Base-by-base conservation (phyloP, 2,797 vertebrate species). In the Xiphophorus birchmanni region DNA sequence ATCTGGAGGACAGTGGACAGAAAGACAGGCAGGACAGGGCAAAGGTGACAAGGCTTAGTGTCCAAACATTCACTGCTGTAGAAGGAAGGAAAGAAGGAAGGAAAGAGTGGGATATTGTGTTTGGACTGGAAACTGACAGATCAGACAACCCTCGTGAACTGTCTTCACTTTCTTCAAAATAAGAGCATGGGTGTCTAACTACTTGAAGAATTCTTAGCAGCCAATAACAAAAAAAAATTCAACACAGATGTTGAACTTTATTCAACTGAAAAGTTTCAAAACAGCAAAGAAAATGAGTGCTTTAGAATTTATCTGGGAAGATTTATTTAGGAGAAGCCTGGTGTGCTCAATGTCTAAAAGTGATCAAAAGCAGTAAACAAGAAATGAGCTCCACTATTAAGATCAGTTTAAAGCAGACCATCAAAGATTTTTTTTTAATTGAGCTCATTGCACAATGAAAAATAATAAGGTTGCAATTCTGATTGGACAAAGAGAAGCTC, bases 1-100 rank as follows among this genome's bases (percentile, higher is more conserved):
- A 98, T 98, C 98, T 99, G 96, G 95, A 97, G 95, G 84, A 92
- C 91, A 97, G 95, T 96, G 95, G 94, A 97, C 95, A 97, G 84
- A 93, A 81, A 96, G 96, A 96, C 75, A 90, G 86, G 88, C 77
- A 85, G 85, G 93, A 89, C 76, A 88, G 83, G 84, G 83, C 87
- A 92, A 81, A 92, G 84, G 85, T 91, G 87, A 91, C 81, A 87
- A 88, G 88, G 81, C 88, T 93, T 87, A 92, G 86, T 91, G 87
- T 81, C 79, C 77, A 79, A 71, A 82, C 78, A 76, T 0, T 56
- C 4, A 6, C 84, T 42, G 82, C 91, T 89, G 87, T 76, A 71
- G 63, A 84, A 79, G 84, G 1, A 84, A 81, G 74, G 67, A 29
- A 13, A n/a, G 10, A 13, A 58, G n/a, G 11, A 58, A 58, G 11